Evolutionary conservation across 2,113 vertebrate species (phyloP), one percentile per base, ranked within the genome.

Genomic region (Pontoporia blainvillei): DNA sequence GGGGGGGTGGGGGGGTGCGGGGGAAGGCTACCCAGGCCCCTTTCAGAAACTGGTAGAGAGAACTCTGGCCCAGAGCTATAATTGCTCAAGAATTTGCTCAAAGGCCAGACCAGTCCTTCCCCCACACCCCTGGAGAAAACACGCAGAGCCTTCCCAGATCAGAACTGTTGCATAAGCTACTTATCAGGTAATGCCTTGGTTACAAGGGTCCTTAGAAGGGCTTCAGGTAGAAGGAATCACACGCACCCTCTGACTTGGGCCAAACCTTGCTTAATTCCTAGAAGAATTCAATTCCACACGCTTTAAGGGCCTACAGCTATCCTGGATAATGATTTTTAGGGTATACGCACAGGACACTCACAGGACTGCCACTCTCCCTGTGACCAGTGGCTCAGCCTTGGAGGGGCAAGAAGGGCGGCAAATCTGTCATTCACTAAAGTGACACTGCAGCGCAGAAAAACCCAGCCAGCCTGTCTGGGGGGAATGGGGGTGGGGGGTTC

Each of bases 1-100:
- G 11, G 46, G 10, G 46, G 46, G 46, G n/a, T n/a, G n/a, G n/a
- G n/a, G n/a, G n/a, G n/a, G n/a, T n/a, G n/a, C 11, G 11, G 46
- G 21, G 34, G 4, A 39, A 44, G 75, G 69, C 49, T 73, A 76
- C 54, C 13, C 29, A 75, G 57, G 31, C 59, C 69, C 20, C 54
- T 91, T 85, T 92, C 34, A 90, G 89, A 93, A 84, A 29, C 11
- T 46, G 12, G 39, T 23, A 72, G 52, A 61, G 81, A 31, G 49
- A 76, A 57, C 36, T 29, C 9, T 62, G 59, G 34, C 90, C 52
- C 11, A 78, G 41, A 90, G 85, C 31, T 62, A 23, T 49, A 92
- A 85, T 3, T 75, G 79, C 71, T 96, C 39, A 71, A 96, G 90
- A 94, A 96, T 57, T 73, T 96, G 23, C 78, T 86, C 59, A 61